phyloP scores from a whole-genome alignment of 2,888 invertebrate species.

The Lingula anatina region DNA sequence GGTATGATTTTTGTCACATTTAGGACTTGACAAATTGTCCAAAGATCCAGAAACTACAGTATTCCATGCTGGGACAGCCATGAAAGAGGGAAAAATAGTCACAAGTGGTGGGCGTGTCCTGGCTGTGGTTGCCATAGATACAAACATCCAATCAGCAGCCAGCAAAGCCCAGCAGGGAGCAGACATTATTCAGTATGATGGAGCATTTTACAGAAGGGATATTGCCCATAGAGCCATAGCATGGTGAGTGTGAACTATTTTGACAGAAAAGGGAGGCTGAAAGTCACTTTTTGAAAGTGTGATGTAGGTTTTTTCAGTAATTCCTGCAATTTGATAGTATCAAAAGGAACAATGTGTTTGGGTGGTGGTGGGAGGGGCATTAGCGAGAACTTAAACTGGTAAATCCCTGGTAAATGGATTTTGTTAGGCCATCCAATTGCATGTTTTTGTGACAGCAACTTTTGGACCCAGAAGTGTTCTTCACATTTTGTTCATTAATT shows the following conservation, averaged over 20 bases:
- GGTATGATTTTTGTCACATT: too few relatives aligned
- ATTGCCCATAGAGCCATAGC: conserved; percentile 83
- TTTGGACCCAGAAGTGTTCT: too few relatives aligned
- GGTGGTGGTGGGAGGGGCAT: too few relatives aligned
- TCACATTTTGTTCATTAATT: too few relatives aligned
- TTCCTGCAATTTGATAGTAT: conserved; percentile 4
- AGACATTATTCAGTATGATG: conserved; percentile 74
- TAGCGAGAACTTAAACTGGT: too few relatives aligned
- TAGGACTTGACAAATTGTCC: too few relatives aligned
- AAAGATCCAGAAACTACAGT: too few relatives aligned
- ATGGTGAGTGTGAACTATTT: conserved; percentile 64
- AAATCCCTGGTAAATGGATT: too few relatives aligned
- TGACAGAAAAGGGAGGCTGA: not conserved
- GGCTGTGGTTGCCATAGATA: conserved; percentile 64
- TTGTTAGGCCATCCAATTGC: too few relatives aligned
- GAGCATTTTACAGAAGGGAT: conserved; percentile 80
- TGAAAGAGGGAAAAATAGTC: conserved; percentile 59
- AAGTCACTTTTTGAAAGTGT: not conserved
- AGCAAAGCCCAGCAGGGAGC: conserved; percentile 68
- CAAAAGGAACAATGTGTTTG: not conserved
- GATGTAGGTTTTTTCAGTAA: too few relatives aligned
- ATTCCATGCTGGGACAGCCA: conserved; percentile 81
- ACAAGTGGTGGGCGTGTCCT: conserved; percentile 89
- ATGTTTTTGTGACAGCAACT: too few relatives aligned
- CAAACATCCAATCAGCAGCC: conserved; percentile 67